These are phyloP conservation scores for Syngnathus typhle DNA, from an alignment of 2,113 vertebrate species.

Conservation along the genomic window DNA sequence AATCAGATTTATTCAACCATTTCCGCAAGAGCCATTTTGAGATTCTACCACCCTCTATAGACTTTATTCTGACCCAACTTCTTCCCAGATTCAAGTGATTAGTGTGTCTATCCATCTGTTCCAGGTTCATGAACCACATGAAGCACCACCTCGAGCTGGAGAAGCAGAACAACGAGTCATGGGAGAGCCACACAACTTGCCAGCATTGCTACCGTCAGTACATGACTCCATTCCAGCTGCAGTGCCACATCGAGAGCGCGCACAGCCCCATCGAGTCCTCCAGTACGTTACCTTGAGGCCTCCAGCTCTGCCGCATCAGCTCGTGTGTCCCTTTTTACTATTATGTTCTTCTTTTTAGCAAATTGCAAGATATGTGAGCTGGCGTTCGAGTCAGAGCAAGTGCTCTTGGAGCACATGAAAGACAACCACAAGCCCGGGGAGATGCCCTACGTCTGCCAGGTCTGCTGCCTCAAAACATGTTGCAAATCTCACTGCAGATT, in stretches of 20 bases:
- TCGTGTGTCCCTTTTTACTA: neutral
- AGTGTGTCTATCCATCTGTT: neutral
- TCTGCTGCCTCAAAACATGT: constrained; percentile 40
- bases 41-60: too few species aligned
- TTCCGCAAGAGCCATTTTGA: too few species aligned
- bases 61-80: neutral
- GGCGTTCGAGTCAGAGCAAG: constrained; percentile 94
- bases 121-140: constrained; percentile 99
- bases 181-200: constrained; percentile 97
- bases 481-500: neutral
- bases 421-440: constrained; percentile 97
- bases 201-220: constrained; percentile 97
- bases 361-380: constrained; percentile 98
- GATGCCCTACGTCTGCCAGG: constrained; percentile 98
- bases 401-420: constrained; percentile 98
- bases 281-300: constrained; percentile 70
- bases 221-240: constrained; percentile 93
- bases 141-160: constrained; percentile 97
- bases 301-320: neutral
- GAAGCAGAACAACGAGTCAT: constrained; percentile 96
- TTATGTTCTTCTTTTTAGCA: constrained; percentile 61
- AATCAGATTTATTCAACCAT: neutral
- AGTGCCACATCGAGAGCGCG: constrained; percentile 97
- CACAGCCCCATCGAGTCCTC: constrained; percentile 90
- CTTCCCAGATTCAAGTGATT: neutral